Conservation (phyloP, 1,140 invertebrate genomes). For the Sarcophaga bullata region DNA sequence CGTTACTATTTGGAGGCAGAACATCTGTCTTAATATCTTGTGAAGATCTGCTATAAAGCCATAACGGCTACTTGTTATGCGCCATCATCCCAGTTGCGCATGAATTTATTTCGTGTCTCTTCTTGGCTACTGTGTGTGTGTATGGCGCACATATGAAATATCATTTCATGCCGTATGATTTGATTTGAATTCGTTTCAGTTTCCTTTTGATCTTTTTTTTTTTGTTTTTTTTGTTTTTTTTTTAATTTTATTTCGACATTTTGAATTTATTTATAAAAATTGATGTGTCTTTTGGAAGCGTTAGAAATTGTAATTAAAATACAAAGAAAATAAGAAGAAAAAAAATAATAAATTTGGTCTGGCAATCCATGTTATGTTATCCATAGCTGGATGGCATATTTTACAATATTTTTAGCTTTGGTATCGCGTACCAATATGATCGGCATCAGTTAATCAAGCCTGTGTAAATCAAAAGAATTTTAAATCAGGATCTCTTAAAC, state of each 20-base stretch:
- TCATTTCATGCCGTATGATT: too few relatives aligned
- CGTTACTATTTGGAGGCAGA: background rate
- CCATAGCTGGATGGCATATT: background rate
- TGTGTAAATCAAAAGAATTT: background rate
- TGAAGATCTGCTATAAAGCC: background rate
- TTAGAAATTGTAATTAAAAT: background rate
- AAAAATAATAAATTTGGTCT: background rate
- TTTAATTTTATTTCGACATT: background rate
- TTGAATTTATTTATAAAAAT: conserved; percentile 1
- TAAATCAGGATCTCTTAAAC: background rate
- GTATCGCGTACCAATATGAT: background rate
- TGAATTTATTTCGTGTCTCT: background rate
- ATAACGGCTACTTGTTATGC: background rate
- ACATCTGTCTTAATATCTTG: background rate
- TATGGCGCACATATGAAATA: background rate
- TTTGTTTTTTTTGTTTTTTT: background rate
- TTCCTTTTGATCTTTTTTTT: background rate
- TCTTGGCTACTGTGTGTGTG: background rate
- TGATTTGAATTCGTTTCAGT: too few relatives aligned
- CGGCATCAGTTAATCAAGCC: background rate
- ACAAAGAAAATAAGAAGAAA: too few relatives aligned
- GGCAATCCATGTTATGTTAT: background rate
- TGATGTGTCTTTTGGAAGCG: background rate
- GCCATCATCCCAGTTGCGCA: background rate
- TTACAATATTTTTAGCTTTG: background rate